Base-by-base conservation (phyloP, 2,113 vertebrate genomes). In the Epinephelus fuscoguttatus region DNA sequence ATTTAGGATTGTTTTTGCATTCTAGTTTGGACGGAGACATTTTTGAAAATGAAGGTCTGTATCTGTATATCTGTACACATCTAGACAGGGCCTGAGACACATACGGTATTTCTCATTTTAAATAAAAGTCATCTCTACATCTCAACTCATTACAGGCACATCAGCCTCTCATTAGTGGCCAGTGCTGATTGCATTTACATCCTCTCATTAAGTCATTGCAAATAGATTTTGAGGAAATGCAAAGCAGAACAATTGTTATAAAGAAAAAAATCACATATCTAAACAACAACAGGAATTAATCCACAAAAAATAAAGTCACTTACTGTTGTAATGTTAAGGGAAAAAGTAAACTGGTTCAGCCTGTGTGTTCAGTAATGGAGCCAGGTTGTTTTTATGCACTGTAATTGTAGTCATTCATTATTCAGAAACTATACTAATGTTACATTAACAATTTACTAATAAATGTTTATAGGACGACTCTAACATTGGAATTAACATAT, bases 381-480 rank as follows among this genome's bases (percentile, higher is more conserved):
- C 60, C 37, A 67, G 78, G 69, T 60, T 59, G 47, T 75, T 78
- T 78, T 86, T 80, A 86, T 81, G 71, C 69, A 82, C 50, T 87
- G 27, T 84, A 74, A 77, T 40, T 77, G 6, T 74, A 85, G 76
- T 70, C 69, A 82, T 63, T 27, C 71, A 61, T 45, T 66, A 77
- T 78, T 71, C 50, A 78, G 73, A 80, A 71, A 4, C 10, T 73
- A 63, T 63, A 81, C 45, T 55, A 30, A 19, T 56, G 63, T 79
- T 37, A 53, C 50, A 84, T 68, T 78, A 83, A 86, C 77, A 80
- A 88, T 79, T 52, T 74, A 90, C 88, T 91, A 89, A 85, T 84
- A 67, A n/a, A 61, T 82, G 21, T 87, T 53, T 83, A 67, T 82
- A 67, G 14, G 87, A 62, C 53, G 45, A 73, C 23, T 75, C 74